Evolutionary conservation across 2,888 invertebrate genomes (phyloP), one percentile per base, ranked within the genome.

Genomic region (Dexiosoma caninum): DNA sequence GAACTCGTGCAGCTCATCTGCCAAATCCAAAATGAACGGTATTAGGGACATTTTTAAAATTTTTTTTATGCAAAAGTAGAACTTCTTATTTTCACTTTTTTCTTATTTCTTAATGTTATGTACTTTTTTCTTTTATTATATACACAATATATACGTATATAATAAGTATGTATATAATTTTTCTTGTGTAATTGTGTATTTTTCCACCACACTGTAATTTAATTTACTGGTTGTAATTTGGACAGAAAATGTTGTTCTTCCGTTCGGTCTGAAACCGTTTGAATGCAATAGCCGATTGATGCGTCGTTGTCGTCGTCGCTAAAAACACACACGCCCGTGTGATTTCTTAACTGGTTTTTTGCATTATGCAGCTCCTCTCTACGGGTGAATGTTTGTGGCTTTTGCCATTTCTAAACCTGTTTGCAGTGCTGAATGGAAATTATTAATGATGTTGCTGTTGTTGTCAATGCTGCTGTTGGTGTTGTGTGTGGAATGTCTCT

Each of bases 11-110:
- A 86, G 84, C 67, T 86, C 86, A 83, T 85, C 85, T 71, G 86
- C 86, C 83, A 86, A 83, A 74, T 86, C 86, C 76, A 85, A 84
- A 78, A 86, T 84, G 60, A 86, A 85, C 79, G 86, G 86, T 84
- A 86, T 85, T 35, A 86, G 82, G 27, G 86, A 86, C 86, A 86
- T 86, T 78, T 81, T 84, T 21, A 42, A 30, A 44, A 51, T 49
- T 51, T 55, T 27, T 44, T 49, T 62, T 23, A n/a, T 10, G 8
- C 8, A 10, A 49, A 23, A 9, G 44, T 55, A 9, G 32, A 42
- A 44, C 19, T 32, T 74, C 9, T 67, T 62, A 30, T 23, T 35
- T 53, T 37, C 19, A 10, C 21, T 19, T 37, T 27, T 19, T 21
- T 27, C 16, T 55, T 60, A 60, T 42, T 40, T 46, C 37, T 60